Conservation (phyloP, 2,797 vertebrate genomes). For the Dicrostonyx torquatus region DNA sequence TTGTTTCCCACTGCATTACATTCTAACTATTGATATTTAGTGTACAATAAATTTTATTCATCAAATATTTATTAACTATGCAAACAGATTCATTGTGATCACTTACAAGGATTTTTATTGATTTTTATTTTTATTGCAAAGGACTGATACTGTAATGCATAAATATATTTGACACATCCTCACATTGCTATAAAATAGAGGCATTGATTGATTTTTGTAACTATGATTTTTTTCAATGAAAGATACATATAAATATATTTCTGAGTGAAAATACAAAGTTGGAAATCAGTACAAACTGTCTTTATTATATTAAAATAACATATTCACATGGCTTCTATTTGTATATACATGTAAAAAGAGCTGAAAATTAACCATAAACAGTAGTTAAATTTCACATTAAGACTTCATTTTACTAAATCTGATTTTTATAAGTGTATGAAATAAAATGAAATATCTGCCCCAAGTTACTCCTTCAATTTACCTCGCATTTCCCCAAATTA, state of each 20-base stretch:
- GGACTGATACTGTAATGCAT: neutral
- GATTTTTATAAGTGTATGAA: neutral
- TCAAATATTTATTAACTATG: neutral
- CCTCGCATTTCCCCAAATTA: neutral
- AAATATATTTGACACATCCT: neutral
- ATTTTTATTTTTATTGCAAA: no score
- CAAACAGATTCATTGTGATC: neutral
- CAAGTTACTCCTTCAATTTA: neutral
- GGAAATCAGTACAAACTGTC: neutral
- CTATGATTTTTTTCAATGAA: neutral
- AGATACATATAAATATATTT: conserved; percentile 6
- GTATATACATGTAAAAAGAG: neutral
- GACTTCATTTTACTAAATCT: neutral
- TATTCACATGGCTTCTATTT: conserved; percentile 7
- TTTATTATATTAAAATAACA: conserved; percentile 57
- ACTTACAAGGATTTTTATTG: neutral
- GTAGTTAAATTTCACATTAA: neutral
- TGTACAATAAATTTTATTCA: neutral
- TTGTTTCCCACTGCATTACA: neutral
- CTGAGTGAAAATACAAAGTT: conserved; percentile 22
- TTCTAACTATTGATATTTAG: neutral
- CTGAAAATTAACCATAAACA: neutral
- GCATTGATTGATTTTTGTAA: neutral
- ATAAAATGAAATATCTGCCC: neutral
- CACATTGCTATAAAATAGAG: neutral